A percentile compares a stretch with the other conserved stretches of the same genome.
These are phyloP conservation scores for Neoseiulus cucumeris DNA, from an alignment of 1,140 invertebrate genomes.

Conservation along the genomic window DNA sequence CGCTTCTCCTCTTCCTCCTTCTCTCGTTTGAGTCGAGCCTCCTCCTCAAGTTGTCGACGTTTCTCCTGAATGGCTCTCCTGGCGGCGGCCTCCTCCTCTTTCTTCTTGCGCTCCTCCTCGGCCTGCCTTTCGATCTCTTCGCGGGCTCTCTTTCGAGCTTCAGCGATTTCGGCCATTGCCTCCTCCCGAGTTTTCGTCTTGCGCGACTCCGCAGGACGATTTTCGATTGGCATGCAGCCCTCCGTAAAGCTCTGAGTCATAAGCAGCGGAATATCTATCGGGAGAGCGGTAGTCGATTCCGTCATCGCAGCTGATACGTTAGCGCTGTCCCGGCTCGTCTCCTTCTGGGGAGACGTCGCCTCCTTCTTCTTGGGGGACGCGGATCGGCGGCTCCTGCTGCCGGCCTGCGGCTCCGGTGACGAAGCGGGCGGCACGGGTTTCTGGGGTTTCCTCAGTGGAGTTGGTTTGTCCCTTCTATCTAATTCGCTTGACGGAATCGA, in stretches of 20 bases:
- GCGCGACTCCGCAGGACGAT: not conserved
- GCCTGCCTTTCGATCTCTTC: conserved; percentile 4
- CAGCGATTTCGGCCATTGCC: conserved; percentile 4
- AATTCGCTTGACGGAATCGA: conserved; percentile 1
- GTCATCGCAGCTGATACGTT: not conserved
- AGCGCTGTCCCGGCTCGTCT: not conserved
- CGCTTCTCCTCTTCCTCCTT: conserved; percentile 9
- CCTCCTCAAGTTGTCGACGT: conserved; percentile 4
- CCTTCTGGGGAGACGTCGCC: not conserved
- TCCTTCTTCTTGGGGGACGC: conserved; percentile 10
- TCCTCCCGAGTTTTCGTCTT: conserved; percentile 8
- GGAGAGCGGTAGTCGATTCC: not conserved
- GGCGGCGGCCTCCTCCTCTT: not conserved
- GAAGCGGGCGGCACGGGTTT: conserved; percentile 7
- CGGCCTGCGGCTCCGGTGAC: conserved; percentile 9
- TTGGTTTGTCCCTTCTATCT: not conserved
- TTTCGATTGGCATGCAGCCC: conserved; percentile 5
- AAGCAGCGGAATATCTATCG: not conserved
- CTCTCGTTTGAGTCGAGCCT: not conserved
- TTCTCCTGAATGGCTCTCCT: not conserved
- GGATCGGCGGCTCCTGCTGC: not conserved
- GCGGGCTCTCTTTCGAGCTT: not conserved
- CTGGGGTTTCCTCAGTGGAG: not conserved
- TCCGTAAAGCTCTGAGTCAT: conserved; percentile 10
- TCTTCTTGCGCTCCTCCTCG: conserved; percentile 1